These are phyloP conservation scores for Trichopria drosophilae DNA, from an alignment of 2,888 invertebrate genomes.

Conservation along the genomic window DNA sequence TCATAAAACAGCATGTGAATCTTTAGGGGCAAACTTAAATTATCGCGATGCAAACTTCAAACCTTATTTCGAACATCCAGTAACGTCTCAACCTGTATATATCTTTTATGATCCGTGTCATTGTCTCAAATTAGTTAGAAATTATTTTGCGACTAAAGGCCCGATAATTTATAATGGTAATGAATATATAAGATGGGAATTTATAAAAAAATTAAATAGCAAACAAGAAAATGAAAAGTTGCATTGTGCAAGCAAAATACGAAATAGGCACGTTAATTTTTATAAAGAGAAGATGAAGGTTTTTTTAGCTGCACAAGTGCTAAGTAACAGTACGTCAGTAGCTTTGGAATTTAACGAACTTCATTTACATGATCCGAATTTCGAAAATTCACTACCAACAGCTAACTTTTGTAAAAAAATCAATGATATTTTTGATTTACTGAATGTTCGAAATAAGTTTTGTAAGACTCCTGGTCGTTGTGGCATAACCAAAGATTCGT, in stretches of 20 bases:
- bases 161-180: constrained; percentile 27
- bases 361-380: constrained; percentile 23
- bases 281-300: constrained; percentile 40
- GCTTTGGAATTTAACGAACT: constrained; percentile 28
- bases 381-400: constrained; percentile 21
- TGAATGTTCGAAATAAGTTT: constrained; percentile 19
- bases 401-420: constrained; percentile 25
- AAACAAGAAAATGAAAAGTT: constrained; percentile 38
- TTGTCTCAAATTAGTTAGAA: constrained; percentile 20
- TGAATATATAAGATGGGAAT: constrained; percentile 34
- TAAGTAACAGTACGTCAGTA: constrained; percentile 35
- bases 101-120: constrained; percentile 29
- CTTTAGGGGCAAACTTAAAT: constrained; percentile 23
- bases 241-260: constrained; percentile 38
- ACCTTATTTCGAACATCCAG: constrained; percentile 19
- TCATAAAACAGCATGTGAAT: constrained; percentile 19
- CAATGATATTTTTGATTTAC: constrained; percentile 19
- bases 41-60: constrained; percentile 12
- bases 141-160: constrained; percentile 27
- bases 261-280: constrained; percentile 32
- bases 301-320: constrained; percentile 36
- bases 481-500: constrained; percentile 2
- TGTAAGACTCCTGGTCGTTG: constrained; percentile 11
- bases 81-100: constrained; percentile 5
- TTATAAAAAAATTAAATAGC: constrained; percentile 33